phyloP scores from a whole-genome alignment of 2,797 vertebrate species.

The Cyprinella venusta region DNA sequence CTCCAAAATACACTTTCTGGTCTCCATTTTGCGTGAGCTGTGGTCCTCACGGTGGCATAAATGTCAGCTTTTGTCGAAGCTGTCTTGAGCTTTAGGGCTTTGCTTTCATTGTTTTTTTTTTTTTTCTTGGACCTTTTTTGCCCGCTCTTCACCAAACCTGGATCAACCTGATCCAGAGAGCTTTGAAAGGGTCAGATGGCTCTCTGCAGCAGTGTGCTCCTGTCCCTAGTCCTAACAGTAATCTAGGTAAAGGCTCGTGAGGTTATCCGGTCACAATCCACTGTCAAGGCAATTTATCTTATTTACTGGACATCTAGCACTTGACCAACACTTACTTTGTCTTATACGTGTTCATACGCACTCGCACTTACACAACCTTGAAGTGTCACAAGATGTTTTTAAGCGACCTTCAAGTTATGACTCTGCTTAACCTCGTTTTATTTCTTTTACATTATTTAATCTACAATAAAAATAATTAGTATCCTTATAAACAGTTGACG shows the following conservation, averaged over 20 bases:
- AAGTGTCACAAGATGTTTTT: not conserved
- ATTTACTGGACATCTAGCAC: conserved; percentile 30
- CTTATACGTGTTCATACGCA: conserved; percentile 11
- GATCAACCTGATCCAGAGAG: conserved; percentile 22
- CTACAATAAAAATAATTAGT: too few species aligned
- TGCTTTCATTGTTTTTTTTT: conserved; percentile 11
- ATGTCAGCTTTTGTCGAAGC: conserved; percentile 22
- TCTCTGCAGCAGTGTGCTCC: conserved; percentile 7
- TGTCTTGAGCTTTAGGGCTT: conserved; percentile 19
- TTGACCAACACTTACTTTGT: conserved; percentile 12
- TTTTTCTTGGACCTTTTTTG: conserved; percentile 23
- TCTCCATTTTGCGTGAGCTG: not conserved
- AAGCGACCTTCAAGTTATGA: not conserved
- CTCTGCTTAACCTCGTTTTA: not conserved
- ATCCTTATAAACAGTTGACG: too few species aligned
- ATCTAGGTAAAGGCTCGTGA: conserved; percentile 32
- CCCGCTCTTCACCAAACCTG: not conserved
- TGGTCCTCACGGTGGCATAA: not conserved
- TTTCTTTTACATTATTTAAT: not conserved
- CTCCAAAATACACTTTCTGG: not conserved
- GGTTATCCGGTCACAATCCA: conserved; percentile 35
- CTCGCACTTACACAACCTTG: conserved; percentile 5
- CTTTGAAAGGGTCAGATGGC: conserved; percentile 29
- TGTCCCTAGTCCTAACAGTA: conserved; percentile 27
- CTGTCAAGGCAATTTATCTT: conserved; percentile 40